Conservation (phyloP, 37 sponge, comb jelly and placozoan species). For the Tethya wilhelma region DNA sequence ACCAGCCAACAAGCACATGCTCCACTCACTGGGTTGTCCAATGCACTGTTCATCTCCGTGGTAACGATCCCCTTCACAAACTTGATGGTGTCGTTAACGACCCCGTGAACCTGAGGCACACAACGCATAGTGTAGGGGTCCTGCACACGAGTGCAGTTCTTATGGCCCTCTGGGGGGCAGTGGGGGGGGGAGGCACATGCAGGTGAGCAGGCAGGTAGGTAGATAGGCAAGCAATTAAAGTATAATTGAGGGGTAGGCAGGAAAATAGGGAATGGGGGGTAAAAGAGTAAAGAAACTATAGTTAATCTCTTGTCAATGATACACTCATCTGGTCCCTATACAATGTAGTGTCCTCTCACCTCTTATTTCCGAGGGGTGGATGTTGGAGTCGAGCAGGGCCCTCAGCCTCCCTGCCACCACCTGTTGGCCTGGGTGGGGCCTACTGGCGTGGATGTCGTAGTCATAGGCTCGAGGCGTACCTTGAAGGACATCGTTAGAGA, state of each 20-base stretch:
- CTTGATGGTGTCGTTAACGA: conserved; percentile 87
- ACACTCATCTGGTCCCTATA: no score
- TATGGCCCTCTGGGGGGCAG: conserved; percentile 62
- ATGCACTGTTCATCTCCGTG: conserved; percentile 97
- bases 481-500: conserved; percentile 82
- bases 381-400: conserved; percentile 79
- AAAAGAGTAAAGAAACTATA: no score
- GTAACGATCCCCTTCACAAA: conserved; percentile 85
- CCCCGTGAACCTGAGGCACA: conserved; percentile 85
- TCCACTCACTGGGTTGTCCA: conserved; percentile 89
- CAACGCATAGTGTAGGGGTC: conserved; percentile 95
- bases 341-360: no score
- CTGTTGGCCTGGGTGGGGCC: conserved; percentile 92
- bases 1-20: no score
- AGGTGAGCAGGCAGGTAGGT: no score
- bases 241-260: no score
- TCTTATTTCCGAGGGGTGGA: conserved; percentile 87
- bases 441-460: conserved; percentile 68
- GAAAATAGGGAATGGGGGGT: no score
- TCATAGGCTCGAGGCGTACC: conserved; percentile 87
- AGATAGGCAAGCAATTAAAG: no score
- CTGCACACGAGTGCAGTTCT: conserved; percentile 80
- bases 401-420: conserved; percentile 81
- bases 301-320: no score
- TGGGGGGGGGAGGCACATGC: no score